phyloP scores from a whole-genome alignment of 1,140 invertebrate species.

The Ooceraea biroi region DNA sequence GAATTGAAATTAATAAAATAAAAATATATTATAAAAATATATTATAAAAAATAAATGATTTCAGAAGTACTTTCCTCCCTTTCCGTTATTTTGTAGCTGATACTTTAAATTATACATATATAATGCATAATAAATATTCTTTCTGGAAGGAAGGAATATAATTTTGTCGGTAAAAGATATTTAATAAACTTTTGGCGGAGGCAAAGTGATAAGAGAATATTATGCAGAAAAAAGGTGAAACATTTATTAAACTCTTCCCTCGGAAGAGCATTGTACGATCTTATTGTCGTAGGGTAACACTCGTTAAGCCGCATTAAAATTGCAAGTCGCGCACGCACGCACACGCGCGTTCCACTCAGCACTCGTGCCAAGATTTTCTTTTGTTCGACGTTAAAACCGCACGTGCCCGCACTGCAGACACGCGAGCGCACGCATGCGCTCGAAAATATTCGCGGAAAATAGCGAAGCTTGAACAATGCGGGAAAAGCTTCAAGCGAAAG shows the following conservation, averaged over 20 bases:
- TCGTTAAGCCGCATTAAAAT: constrained; percentile 58
- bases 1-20: too few species aligned
- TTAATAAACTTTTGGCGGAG: neutral
- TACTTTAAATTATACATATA: too few species aligned
- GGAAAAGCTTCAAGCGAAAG: constrained; percentile 20
- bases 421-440: constrained; percentile 57
- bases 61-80: neutral
- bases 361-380: constrained; percentile 49
- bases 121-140: too few species aligned
- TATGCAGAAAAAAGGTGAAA: neutral
- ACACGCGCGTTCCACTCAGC: neutral
- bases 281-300: constrained; percentile 10
- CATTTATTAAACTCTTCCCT: neutral
- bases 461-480: constrained; percentile 37
- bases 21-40: neutral
- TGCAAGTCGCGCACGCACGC: constrained; percentile 43
- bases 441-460: constrained; percentile 40
- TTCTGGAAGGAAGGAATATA: constrained; percentile 8
- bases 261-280: neutral
- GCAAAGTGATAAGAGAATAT: neutral
- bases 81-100: too few species aligned
- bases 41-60: neutral
- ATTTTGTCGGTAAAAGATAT: neutral
- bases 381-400: constrained; percentile 66
- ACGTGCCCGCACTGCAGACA: constrained; percentile 70